Conservation (phyloP, 2,113 vertebrate genomes). For the Periophthalmus modestus region DNA sequence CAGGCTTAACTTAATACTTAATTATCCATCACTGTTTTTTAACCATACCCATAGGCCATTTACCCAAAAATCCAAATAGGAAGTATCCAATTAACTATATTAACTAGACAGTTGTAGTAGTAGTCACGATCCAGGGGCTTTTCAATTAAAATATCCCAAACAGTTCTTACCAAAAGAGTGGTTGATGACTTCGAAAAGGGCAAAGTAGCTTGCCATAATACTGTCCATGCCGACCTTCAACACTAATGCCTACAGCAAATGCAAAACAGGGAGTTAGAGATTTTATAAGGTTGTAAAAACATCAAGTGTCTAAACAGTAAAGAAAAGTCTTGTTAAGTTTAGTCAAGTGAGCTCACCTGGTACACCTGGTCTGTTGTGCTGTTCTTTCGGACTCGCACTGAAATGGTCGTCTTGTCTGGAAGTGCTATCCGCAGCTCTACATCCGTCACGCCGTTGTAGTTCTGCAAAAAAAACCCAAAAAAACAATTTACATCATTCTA, state of each 20-base stretch:
- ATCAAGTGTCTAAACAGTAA: not conserved
- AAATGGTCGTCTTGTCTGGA: conserved; percentile 89
- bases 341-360: conserved; percentile 80
- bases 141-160: conserved; percentile 2
- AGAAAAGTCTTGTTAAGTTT: not conserved
- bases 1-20: not conserved
- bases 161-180: conserved; percentile 90
- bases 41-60: conserved; percentile 15
- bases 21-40: conserved; percentile 14
- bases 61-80: conserved; percentile 8
- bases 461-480: conserved; percentile 71
- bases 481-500: not conserved
- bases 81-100: conserved; percentile 36
- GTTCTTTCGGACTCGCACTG: conserved; percentile 94
- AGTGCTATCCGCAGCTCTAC: conserved; percentile 92
- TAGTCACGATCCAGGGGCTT: conserved; percentile 3
- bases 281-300: not conserved
- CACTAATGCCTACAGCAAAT: conserved; percentile 82
- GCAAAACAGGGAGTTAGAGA: not conserved
- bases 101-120: not conserved
- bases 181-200: conserved; percentile 96
- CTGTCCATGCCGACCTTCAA: conserved; percentile 95
- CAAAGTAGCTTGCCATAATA: conserved; percentile 93
- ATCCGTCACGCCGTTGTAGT: conserved; percentile 92
- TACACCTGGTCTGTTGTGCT: conserved; percentile 98